Base-by-base conservation (phyloP, 2,888 invertebrate genomes). In the Euzophera pinguis region DNA sequence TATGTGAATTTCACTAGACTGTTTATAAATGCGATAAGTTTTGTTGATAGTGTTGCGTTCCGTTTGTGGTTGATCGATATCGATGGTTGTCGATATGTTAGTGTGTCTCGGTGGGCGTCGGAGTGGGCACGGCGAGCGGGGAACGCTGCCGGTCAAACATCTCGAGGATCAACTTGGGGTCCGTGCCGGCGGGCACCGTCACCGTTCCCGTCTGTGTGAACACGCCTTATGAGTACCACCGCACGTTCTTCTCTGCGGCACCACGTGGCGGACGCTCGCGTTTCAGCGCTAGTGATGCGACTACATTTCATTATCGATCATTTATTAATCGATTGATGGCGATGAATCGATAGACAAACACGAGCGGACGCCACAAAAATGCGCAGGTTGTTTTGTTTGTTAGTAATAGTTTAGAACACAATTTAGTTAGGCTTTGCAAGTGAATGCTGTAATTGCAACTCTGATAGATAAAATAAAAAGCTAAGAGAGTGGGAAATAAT, bases 121-220 rank as follows among this genome's bases (percentile, higher is more conserved):
- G 81, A 53, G 86, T 78, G 53, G 91, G 90, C 54, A 82, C 84
- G 63, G 75, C 53, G 55, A 91, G 83, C 50, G 90, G 88, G 54
- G 82, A 70, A 42, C 91, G 81, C 59, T 87, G 89, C 13, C 90
- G 84, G 81, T 91, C 91, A 84, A 90, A 91, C 90, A 91, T 90
- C 84, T 90, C 90, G 63, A 91, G 83, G 67, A 91, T 91, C 68
- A 89, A 84, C 81, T 91, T 91, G 67, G 91, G 91, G 75, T 91
- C 91, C 54, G 90, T 91, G 60, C 91, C 91, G 72, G 90, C 90
- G 60, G 91, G 91, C 53, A 90, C 91, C 63, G 91, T 91, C 76
- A 91, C 84, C 61, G 90, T 91, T 66, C 91, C 90, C 82, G 90
- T 91, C 91, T 91, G 85, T 68, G 62, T 61, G 64, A 61, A 69